Evolutionary conservation across 2,113 vertebrate species (phyloP), one percentile per base, ranked within the genome.

Genomic region (Pedetes capensis): DNA sequence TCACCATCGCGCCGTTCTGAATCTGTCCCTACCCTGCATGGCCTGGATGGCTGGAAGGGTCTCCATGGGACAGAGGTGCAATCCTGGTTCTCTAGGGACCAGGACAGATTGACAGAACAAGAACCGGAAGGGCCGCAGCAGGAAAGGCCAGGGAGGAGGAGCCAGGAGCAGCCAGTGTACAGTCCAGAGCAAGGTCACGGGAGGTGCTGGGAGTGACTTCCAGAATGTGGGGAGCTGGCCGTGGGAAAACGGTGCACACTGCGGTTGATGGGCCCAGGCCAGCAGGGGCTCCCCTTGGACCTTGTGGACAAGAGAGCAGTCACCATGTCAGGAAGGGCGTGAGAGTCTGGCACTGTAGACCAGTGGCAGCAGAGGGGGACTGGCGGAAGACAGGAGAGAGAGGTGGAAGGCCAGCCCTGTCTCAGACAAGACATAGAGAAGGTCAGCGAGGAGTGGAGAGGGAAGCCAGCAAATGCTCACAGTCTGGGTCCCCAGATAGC

Each of bases 11-110:
- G 14, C 16, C 8, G 1, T 51, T 49, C 23, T 25, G 18, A 22
- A 55, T 78, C 13, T 10, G 37, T 61, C 63, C 55, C 32, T 22
- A 9, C 27, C 5, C 2, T 42, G 63, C 57, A 4, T 0, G 0
- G 57, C 63, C 51, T 20, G 4, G 23, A 64, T 51, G 59, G 74
- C 51, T 4, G 8, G 34, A 25, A n/a, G 63, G 7, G 39, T 51
- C 51, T 78, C 63, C 7, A 3, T 25, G 51, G 55, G 64, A 42
- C 7, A 10, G 27, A 14, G 18, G 63, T 17, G 20, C 16, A 2
- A 51, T 42, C 23, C 42, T 6, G 23, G 13, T 22, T 79, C 72
- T 85, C 5, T 20, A 32, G 64, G 34, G 27, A 7, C 9, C 34
- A 32, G n/a, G 49, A 37, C 66, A n/a, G 61, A 79, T 74, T n/a